A percentile compares a stretch with the other conserved stretches of the same genome.
phyloP scores from a whole-genome alignment of 2,888 invertebrate genomes.

The Zaprionus bogoriensis region DNA sequence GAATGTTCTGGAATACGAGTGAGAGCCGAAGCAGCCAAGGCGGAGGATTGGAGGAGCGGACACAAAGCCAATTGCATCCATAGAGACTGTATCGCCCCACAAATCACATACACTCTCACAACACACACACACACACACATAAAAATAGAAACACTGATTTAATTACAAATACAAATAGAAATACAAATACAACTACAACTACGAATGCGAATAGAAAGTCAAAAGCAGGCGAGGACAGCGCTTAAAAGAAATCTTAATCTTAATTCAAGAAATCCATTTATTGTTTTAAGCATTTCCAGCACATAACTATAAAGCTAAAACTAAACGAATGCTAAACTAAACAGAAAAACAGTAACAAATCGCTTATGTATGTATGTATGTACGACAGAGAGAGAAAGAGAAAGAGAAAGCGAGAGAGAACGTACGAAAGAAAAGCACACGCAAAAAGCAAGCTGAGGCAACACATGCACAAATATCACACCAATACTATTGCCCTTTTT shows the following conservation, averaged over 20 bases:
- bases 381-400: slow-evolving; percentile 25
- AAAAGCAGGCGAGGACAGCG: slow-evolving; percentile 58
- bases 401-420: slow-evolving; percentile 4
- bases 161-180: slow-evolving; percentile 17
- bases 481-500: no score
- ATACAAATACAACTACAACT: slow-evolving; percentile 13
- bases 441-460: slow-evolving; percentile 26
- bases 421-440: slow-evolving; percentile 12
- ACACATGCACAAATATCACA: slow-evolving; percentile 10
- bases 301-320: slow-evolving; percentile 48
- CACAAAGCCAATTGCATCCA: slow-evolving; percentile 29
- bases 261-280: slow-evolving; percentile 37
- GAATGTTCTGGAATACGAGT: slow-evolving; percentile 93
- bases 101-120: slow-evolving; percentile 12
- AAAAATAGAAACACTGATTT: slow-evolving; percentile 6
- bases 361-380: slow-evolving; percentile 56
- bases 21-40: slow-evolving; percentile 27
- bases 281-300: slow-evolving; percentile 64
- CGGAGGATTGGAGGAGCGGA: background rate
- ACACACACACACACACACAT: slow-evolving; percentile 12
- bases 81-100: slow-evolving; percentile 50
- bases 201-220: slow-evolving; percentile 26
- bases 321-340: slow-evolving; percentile 54
- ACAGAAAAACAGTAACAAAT: slow-evolving; percentile 17
- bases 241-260: slow-evolving; percentile 49